Percentiles rank a stretch among this genome's conserved stretches.
Conservation (phyloP, 2,113 vertebrate genomes). For the Nestor notabilis region DNA sequence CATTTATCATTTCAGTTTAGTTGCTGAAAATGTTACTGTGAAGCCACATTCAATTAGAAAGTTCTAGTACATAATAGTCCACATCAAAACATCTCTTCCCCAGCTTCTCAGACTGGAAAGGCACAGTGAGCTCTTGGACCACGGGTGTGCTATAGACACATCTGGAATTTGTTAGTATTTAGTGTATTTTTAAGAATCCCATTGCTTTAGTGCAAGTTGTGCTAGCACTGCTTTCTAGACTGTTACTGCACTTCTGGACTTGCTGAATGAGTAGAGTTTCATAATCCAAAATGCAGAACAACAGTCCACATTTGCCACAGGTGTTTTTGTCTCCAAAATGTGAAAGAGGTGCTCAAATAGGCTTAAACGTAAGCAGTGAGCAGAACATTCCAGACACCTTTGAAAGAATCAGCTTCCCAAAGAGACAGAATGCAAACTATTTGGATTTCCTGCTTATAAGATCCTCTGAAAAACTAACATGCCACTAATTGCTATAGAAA, state of each 20-base stretch:
- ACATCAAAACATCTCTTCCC: not conserved
- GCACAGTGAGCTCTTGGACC: not conserved
- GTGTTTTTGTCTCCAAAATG: not conserved
- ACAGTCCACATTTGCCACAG: not conserved
- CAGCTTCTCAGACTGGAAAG: not conserved
- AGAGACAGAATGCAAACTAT: not conserved
- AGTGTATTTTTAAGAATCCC: not conserved
- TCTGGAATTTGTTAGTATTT: not conserved
- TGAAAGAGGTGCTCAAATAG: not conserved
- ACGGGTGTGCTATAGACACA: not conserved
- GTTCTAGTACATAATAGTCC: not conserved
- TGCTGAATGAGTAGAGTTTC: not conserved
- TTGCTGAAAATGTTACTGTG: not conserved
- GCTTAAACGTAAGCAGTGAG: not conserved
- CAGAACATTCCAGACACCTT: not conserved
- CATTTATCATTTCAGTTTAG: not conserved
- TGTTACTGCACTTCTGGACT: not conserved
- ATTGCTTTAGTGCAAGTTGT: not conserved
- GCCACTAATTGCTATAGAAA: not conserved
- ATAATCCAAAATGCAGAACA: not conserved
- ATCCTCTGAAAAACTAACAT: not conserved
- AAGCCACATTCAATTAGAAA: not conserved
- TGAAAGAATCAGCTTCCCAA: not conserved
- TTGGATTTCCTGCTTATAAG: not conserved
- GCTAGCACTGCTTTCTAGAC: not conserved